Evolutionary conservation across 2,888 invertebrate genomes (phyloP).

Genomic region (Leptarthrus brevirostris): DNA sequence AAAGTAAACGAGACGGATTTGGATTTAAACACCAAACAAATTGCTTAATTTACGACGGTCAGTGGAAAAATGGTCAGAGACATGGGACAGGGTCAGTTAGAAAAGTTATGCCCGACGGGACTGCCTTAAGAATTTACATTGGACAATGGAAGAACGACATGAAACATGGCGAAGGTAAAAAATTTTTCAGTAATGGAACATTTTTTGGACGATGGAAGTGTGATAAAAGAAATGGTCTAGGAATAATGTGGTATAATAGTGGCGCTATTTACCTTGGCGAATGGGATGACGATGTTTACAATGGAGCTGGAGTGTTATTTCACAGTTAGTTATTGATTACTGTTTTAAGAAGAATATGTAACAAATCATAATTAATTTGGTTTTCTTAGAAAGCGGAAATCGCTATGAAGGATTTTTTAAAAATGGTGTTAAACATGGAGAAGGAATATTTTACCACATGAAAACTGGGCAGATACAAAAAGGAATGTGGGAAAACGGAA

Average conservation of each 20-base stretch:
- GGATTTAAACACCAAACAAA: conserved; percentile 56
- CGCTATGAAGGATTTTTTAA: conserved; percentile 64
- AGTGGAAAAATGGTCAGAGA: conserved; percentile 61
- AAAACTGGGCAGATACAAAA: conserved; percentile 65
- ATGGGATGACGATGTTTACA: conserved; percentile 61
- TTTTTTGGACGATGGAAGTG: conserved; percentile 63
- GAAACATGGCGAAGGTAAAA: conserved; percentile 65
- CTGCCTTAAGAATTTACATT: conserved; percentile 59
- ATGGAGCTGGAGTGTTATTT: conserved; percentile 63
- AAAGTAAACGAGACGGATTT: conserved; percentile 59
- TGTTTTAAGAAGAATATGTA: too few relatives aligned
- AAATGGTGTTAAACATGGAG: conserved; percentile 63
- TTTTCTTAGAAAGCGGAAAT: conserved; percentile 61
- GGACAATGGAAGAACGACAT: conserved; percentile 62
- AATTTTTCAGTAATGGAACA: conserved; percentile 61
- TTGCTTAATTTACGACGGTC: conserved; percentile 63
- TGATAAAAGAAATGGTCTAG: conserved; percentile 62
- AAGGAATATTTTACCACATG: conserved; percentile 63
- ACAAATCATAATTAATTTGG: background rate
- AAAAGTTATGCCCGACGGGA: conserved; percentile 58
- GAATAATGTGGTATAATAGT: conserved; percentile 63
- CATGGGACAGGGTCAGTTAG: conserved; percentile 63
- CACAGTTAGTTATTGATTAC: conserved; percentile 59
- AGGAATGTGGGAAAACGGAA: conserved; percentile 63
- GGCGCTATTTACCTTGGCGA: conserved; percentile 63